Base-by-base conservation (phyloP, 2,797 vertebrate genomes). In the Gallinago solitaria region DNA sequence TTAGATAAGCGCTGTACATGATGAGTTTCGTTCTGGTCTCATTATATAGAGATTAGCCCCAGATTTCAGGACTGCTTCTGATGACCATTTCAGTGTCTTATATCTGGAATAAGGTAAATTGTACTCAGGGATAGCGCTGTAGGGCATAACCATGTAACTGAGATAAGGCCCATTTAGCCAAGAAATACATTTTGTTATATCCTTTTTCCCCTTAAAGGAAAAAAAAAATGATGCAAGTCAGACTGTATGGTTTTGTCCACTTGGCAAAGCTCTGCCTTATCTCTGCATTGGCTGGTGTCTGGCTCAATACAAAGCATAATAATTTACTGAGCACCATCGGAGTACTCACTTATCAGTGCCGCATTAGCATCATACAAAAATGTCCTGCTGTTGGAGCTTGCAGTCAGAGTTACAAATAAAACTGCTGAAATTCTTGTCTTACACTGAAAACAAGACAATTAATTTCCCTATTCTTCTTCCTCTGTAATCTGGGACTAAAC, bases 151-250 rank as follows among this genome's bases (percentile, higher is more conserved):
- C 25, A 37, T 68, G 43, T 37, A 76, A 74, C 27, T 25, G 60
- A 95, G 80, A 87, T 87, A 89, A 95, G 16, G 70, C 67, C 56
- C 28, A 27, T 80, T 91, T 89, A 85, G 28, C 37, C 51, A 87
- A 92, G 24, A 92, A 78, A 86, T 33, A 57, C 12, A 23, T 93
- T 88, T 90, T 9, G 6, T 75, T 69, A 33, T 24, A 73, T 28
- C 19, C 6, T 47, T 88, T 81, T 93, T 76, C 16, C 47, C 51
- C 48, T 67, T 54, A 73, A 70, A 93, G 17, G 7, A 19, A 90
- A 87, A 60, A 67, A 73, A 74, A 53, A 69, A 15, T 2, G 0
- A 68, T 63, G 30, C 16, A 73, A 86, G 43, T 94, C 64, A 89
- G 64, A 51, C 16, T 56, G 15, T 21, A 45, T 68, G 54, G 47